Percentiles rank a stretch among this genome's conserved stretches.
These are phyloP conservation scores for Scaptomyza tumidula DNA, from an alignment of 2,888 invertebrate species.

Conservation along the genomic window DNA sequence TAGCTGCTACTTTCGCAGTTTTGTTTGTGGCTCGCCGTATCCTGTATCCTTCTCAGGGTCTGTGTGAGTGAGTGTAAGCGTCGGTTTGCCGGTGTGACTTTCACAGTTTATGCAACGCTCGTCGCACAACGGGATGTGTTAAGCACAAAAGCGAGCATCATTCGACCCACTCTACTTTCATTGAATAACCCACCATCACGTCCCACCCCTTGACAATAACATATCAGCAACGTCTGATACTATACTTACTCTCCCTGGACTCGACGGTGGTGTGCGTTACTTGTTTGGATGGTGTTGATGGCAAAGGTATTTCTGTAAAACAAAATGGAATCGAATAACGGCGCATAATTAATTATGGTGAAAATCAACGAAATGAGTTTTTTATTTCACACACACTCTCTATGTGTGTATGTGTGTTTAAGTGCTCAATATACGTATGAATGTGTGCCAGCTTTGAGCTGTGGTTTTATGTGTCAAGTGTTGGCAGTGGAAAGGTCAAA, in stretches of 20 bases:
- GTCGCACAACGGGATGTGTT: conserved; percentile 53
- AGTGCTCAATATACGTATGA: conserved; percentile 2
- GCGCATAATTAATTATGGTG: conserved; percentile 74
- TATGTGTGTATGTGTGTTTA: conserved; percentile 3
- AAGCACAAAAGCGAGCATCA: conserved; percentile 61
- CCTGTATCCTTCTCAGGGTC: conserved; percentile 56
- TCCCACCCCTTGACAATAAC: not conserved
- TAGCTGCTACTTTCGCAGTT: conserved; percentile 77
- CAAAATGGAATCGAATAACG: conserved; percentile 62
- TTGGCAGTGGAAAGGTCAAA: conserved; percentile 43
- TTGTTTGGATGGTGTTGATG: conserved; percentile 93
- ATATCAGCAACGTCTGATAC: conserved; percentile 54
- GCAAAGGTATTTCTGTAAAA: conserved; percentile 93
- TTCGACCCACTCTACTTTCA: not conserved
- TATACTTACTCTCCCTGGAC: conserved; percentile 84
- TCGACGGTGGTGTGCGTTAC: conserved; percentile 84
- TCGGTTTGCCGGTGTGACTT: conserved; percentile 70
- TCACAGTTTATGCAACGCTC: conserved; percentile 72
- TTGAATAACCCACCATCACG: not conserved
- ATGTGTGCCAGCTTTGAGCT: conserved; percentile 9
- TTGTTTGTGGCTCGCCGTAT: conserved; percentile 75
- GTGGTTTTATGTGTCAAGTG: conserved; percentile 60
- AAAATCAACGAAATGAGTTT: conserved; percentile 58
- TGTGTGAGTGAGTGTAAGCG: conserved; percentile 3
- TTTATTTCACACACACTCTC: conserved; percentile 50